Evolutionary conservation across 2,888 invertebrate genomes (phyloP), one percentile per base, ranked within the genome.

Genomic region (Seira musarum): DNA sequence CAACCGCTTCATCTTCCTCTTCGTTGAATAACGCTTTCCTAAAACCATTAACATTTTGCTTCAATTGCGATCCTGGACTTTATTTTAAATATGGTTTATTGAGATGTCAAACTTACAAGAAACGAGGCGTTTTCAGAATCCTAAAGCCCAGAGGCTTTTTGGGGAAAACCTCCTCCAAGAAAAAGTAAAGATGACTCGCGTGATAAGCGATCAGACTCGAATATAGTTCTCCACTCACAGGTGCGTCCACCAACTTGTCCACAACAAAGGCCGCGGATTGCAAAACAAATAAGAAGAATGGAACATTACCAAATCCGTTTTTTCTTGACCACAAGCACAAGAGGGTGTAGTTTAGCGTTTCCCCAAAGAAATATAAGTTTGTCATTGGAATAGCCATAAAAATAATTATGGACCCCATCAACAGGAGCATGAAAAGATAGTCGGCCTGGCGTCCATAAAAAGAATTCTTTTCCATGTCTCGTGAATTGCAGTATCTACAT

Each of bases 131-230:
- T 40, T 46, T 60, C 22, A 74, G 24, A 61, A 74, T 74, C 21
- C 46, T n/a, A 60, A 74, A 74, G 15, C 74, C 74, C 1, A 8
- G 40, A 3, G 24, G 65, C 35, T 74, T 66, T 6, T 22, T 13
- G 1, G 74, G 74, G 46, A 74, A 74, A 1, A 74, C 61, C 40
- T 74, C 74, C 22, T 67, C 74, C 10, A 74, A 40, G n/a, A n/a
- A n/a, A n/a, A n/a, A n/a, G n/a, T n/a, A n/a, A n/a, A n/a, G n/a
- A n/a, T n/a, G n/a, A n/a, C n/a, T n/a, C n/a, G n/a, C n/a, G n/a
- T n/a, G n/a, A n/a, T n/a, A n/a, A n/a, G n/a, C n/a, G n/a, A n/a
- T n/a, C n/a, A n/a, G n/a, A n/a, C n/a, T n/a, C n/a, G n/a, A n/a
- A n/a, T n/a, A n/a, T n/a, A n/a, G n/a, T n/a, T n/a, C n/a, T n/a